Evolutionary conservation across 2,113 vertebrate genomes (phyloP), one percentile per base, ranked within the genome.

Genomic region (Hemicordylus capensis): DNA sequence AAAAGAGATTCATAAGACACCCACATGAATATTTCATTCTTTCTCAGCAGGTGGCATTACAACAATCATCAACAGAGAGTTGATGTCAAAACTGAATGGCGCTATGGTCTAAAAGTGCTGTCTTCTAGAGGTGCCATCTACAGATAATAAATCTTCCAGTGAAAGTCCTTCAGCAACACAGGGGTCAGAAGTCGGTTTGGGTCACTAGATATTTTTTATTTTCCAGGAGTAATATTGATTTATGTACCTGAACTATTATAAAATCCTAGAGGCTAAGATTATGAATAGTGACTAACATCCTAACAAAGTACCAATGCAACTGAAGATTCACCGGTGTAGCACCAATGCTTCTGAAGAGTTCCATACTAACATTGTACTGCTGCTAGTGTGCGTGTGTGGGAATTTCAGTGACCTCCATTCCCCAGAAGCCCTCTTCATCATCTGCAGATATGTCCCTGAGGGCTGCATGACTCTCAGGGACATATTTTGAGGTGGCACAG

Each of bases 81-180:
- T 84, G 7, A 42, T 90, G 87, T 81, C 78, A 80, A 90, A 81
- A 85, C 56, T 72, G 76, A 85, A 72, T 79, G 39, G 42, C 61
- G 58, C 48, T 34, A 59, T 63, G 72, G 28, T 79, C 56, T 48
- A 28, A 63, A 74, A 64, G 81, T 66, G 69, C 56, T 82, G 0
- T 14, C 26, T 19, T 56, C n/a, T 58, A 44, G 66, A 70, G 42
- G 14, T 28, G 12, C 24, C 42, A 31, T 58, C 75, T 58, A 54
- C 85, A 4, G 83, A 67, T 4, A 56, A 63, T 44, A 51, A 14
- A 0, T 22, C 42, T 87, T 72, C 54, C 44, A 72, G 58, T 51
- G 9, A 1, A 7, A 3, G 34, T 51, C 72, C 31, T 26, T 76
- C 37, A 11, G 17, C 9, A 46, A 3, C 9, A 19, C 0, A n/a